phyloP scores from a whole-genome alignment of 2,797 vertebrate genomes.

The Hydrophis major region DNA sequence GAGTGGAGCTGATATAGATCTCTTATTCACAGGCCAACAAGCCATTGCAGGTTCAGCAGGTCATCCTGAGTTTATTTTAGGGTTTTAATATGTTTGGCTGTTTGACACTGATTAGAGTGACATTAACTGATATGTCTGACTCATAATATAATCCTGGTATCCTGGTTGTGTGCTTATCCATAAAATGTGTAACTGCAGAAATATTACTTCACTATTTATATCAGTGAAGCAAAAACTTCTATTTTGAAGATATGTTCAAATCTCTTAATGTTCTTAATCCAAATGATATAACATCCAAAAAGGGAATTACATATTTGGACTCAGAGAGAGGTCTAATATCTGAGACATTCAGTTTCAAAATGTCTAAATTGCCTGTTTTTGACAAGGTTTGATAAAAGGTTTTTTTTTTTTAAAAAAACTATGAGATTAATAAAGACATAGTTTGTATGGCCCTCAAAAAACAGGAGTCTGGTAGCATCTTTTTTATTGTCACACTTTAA shows the following conservation, averaged over 20 bases:
- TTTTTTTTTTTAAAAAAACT: background rate
- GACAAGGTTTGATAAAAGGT: background rate
- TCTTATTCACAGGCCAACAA: background rate
- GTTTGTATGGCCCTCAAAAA: background rate
- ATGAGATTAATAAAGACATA: background rate
- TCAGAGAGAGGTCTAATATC: background rate
- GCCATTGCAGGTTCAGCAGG: conserved; percentile 7
- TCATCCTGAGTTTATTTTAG: conserved; percentile 6
- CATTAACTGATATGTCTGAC: background rate
- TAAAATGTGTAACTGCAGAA: background rate
- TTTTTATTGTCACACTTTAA: background rate
- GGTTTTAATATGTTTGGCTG: background rate
- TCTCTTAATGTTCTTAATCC: background rate
- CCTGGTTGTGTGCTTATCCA: background rate
- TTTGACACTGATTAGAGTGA: background rate
- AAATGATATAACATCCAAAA: background rate
- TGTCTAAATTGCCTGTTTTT: background rate
- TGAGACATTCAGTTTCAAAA: background rate
- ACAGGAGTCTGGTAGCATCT: background rate
- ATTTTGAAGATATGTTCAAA: background rate
- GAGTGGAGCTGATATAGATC: background rate
- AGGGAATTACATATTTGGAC: background rate
- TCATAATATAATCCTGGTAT: conserved; percentile 18
- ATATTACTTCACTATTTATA: background rate
- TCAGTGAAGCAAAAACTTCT: background rate